Evolutionary conservation across 2,113 vertebrate species (phyloP).

Genomic region (Hiodon tergisus): DNA sequence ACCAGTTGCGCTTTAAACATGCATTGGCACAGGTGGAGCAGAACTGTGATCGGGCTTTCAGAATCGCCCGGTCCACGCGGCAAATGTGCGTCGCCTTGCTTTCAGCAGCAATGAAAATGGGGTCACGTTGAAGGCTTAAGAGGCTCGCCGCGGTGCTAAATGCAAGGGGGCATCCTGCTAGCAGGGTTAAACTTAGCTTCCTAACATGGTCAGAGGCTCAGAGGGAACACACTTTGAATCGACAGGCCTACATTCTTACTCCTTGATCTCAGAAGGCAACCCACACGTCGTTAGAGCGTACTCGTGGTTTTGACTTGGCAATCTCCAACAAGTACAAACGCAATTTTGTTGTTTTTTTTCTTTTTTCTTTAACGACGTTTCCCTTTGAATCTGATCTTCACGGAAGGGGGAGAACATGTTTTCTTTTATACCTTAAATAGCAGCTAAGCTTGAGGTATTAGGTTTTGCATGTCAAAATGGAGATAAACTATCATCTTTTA

Average conservation of each 20-base stretch:
- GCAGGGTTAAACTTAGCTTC: constrained; percentile 16
- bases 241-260: background rate
- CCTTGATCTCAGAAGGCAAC: background rate
- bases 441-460: constrained; percentile 95
- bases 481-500: constrained; percentile 88
- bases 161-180: constrained; percentile 37
- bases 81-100: background rate
- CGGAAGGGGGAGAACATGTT: constrained; percentile 49
- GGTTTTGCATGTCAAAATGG: constrained; percentile 90
- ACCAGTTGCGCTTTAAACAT: constrained; percentile 50
- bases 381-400: constrained; percentile 53
- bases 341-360: constrained; percentile 45
- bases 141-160: background rate
- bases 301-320: background rate
- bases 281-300: no score
- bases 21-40: constrained; percentile 59
- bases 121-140: background rate
- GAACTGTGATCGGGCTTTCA: constrained; percentile 6
- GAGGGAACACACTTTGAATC: background rate
- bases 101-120: background rate
- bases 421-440: constrained; percentile 42
- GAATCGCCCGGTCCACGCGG: background rate
- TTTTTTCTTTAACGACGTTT: constrained; percentile 45
- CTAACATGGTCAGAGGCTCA: background rate
- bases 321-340: constrained; percentile 51